These are phyloP conservation scores for Phylloscopus trochilus DNA, from an alignment of 2,113 vertebrate species.

Conservation along the genomic window DNA sequence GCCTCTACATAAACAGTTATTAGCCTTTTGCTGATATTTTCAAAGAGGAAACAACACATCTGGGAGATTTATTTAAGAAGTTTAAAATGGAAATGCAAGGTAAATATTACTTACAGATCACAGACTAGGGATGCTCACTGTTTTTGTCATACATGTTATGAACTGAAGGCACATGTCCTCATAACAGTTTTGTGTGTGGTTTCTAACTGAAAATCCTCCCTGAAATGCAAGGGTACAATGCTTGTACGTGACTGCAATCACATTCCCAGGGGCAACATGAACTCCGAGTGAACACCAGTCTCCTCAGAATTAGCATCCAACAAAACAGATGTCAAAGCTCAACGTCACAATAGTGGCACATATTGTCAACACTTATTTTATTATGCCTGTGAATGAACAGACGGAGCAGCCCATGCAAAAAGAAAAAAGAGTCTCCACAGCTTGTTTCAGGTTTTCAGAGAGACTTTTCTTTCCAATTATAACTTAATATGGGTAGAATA, in stretches of 20 bases:
- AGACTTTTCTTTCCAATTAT: neutral
- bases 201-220: neutral
- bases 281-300: neutral
- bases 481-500: neutral
- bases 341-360: neutral
- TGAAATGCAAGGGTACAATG: neutral
- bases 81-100: conserved; percentile 10
- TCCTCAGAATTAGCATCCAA: neutral
- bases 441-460: neutral
- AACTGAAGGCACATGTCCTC: neutral
- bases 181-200: neutral
- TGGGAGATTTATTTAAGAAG: conserved; percentile 22
- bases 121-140: neutral
- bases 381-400: neutral
- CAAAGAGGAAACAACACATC: conserved; percentile 29
- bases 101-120: neutral
- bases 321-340: neutral
- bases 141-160: neutral
- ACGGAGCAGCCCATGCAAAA: neutral
- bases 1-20: neutral
- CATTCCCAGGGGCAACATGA: neutral
- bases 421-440: neutral
- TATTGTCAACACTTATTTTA: neutral
- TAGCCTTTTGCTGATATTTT: neutral
- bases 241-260: neutral